phyloP scores from a whole-genome alignment of 1,140 invertebrate species.

The Thrips palmi region DNA sequence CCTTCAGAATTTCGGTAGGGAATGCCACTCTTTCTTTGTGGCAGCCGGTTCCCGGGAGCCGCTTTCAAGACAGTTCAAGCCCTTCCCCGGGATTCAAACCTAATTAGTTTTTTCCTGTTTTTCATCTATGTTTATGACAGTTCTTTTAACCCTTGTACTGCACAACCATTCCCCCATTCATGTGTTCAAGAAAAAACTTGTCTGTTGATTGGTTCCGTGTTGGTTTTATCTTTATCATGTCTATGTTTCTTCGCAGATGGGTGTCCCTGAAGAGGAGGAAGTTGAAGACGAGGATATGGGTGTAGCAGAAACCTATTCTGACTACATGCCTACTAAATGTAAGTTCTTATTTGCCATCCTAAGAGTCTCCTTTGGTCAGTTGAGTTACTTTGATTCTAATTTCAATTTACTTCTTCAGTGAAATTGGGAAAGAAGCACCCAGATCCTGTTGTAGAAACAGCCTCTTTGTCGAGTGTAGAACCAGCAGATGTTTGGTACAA shows the following conservation, averaged over 20 bases:
- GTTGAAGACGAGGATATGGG: conserved; percentile 93
- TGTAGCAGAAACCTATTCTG: conserved; percentile 92
- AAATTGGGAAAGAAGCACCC: conserved; percentile 92
- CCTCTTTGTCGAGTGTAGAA: conserved; percentile 88
- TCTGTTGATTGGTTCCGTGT: no score
- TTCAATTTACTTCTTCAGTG: conserved; percentile 32
- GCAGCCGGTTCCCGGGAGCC: no score
- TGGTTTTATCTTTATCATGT: no score
- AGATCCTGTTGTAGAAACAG: conserved; percentile 98
- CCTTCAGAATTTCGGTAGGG: no score
- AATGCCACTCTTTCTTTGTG: no score
- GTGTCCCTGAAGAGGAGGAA: conserved; percentile 51
- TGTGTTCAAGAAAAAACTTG: no score
- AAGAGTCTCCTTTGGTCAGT: background rate
- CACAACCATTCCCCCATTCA: no score
- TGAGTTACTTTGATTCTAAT: conserved; percentile 1
- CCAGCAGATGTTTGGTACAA: conserved; percentile 89
- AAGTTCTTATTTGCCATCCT: conserved; percentile 19
- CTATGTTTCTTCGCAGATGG: conserved; percentile 17
- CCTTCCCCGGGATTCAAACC: no score
- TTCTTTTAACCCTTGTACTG: no score
- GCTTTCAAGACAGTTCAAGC: no score
- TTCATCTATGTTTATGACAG: no score
- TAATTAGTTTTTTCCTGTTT: no score
- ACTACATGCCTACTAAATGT: conserved; percentile 95